phyloP scores from a whole-genome alignment of 2,113 vertebrate species.

The Scytalopus superciliaris region DNA sequence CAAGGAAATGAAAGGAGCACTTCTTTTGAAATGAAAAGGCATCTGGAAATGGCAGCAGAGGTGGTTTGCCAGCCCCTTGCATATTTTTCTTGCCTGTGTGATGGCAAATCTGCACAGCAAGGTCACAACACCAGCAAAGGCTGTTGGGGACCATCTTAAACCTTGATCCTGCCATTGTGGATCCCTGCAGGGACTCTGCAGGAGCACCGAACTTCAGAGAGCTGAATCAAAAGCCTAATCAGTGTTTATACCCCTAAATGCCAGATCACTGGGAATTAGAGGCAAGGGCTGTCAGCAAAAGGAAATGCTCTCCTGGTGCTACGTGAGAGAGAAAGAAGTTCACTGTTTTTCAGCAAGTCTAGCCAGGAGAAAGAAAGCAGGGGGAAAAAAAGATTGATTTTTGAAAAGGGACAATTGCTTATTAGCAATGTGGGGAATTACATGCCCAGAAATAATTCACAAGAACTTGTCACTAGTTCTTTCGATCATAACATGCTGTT shows the following conservation, averaged over 20 bases:
- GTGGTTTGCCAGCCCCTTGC: neutral
- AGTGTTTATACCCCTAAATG: neutral
- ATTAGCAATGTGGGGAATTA: conserved; percentile 51
- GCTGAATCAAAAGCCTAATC: conserved; percentile 10
- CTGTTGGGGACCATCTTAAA: neutral
- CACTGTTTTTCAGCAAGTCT: neutral
- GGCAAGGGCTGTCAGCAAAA: neutral
- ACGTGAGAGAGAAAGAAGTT: neutral
- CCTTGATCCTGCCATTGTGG: neutral
- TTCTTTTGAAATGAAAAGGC: neutral
- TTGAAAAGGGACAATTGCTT: conserved; percentile 45
- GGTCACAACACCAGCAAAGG: neutral
- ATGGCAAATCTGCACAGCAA: neutral
- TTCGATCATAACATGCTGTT: neutral
- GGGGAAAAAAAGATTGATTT: neutral
- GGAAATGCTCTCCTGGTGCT: conserved; percentile 33
- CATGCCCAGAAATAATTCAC: conserved; percentile 34
- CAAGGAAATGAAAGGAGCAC: conserved; percentile 31
- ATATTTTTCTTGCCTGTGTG: neutral
- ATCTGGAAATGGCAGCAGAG: neutral
- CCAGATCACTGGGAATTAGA: conserved; percentile 20
- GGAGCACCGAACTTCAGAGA: conserved; percentile 1
- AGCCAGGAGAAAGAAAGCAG: neutral
- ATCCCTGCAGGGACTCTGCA: neutral
- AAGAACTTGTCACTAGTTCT: conserved; percentile 15